Evolutionary conservation across 2,797 vertebrate genomes (phyloP).

Genomic region (Aeoliscus strigatus): DNA sequence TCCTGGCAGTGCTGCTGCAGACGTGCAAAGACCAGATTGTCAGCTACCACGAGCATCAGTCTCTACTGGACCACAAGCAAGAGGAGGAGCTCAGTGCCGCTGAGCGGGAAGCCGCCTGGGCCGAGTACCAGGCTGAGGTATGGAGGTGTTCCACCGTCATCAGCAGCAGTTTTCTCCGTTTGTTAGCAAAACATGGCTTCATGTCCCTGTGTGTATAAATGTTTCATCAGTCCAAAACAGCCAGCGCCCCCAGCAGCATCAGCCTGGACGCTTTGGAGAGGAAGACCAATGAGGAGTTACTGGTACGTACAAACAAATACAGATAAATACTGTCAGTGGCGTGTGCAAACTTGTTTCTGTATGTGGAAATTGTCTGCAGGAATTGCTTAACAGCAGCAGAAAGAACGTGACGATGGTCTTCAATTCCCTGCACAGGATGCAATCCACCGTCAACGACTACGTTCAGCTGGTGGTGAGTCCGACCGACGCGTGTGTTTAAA

Average conservation of each 20-base stretch:
- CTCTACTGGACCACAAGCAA: constrained; percentile 92
- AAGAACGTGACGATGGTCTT: constrained; percentile 26
- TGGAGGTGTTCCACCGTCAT: constrained; percentile 23
- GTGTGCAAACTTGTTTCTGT: neutral
- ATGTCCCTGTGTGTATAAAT: constrained; percentile 1
- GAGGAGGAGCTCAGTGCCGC: constrained; percentile 95
- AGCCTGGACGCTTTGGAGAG: constrained; percentile 6
- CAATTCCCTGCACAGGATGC: constrained; percentile 22
- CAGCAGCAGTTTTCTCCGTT: no score
- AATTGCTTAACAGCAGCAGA: constrained; percentile 50
- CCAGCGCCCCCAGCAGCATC: neutral
- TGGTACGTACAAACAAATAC: constrained; percentile 46
- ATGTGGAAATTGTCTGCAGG: constrained; percentile 35
- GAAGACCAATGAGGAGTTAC: constrained; percentile 56
- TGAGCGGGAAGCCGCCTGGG: constrained; percentile 92
- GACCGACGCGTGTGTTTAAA: neutral
- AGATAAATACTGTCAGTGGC: neutral
- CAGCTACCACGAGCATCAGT: constrained; percentile 90
- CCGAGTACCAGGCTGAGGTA: constrained; percentile 93
- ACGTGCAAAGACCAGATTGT: constrained; percentile 87
- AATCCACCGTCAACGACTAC: constrained; percentile 44
- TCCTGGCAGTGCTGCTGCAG: constrained; percentile 81
- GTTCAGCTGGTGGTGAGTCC: constrained; percentile 49
- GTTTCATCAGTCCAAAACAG: constrained; percentile 30
- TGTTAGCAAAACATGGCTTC: no score